Conservation (phyloP, 1,140 invertebrate genomes). For the Dryas iulia region DNA sequence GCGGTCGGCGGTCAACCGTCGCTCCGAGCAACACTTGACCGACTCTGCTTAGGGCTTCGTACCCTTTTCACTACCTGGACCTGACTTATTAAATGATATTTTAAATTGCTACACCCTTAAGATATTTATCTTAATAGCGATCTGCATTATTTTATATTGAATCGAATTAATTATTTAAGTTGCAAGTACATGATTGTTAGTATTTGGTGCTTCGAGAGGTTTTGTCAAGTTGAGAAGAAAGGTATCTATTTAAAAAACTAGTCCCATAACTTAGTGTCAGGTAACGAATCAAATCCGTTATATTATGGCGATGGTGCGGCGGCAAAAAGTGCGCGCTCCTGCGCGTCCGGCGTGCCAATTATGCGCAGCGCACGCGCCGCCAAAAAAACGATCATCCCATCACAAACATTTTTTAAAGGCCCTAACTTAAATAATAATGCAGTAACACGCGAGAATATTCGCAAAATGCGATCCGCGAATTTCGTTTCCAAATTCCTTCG, state of each 20-base stretch:
- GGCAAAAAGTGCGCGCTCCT: constrained; percentile 51
- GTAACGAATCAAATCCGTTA: constrained; percentile 38
- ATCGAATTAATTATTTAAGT: constrained; percentile 3
- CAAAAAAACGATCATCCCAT: constrained; percentile 70
- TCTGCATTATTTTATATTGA: neutral
- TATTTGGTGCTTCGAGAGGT: neutral
- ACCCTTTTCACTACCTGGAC: constrained; percentile 58
- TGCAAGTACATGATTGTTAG: too few relatives aligned
- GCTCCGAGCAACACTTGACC: constrained; percentile 69
- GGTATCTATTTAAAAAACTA: neutral
- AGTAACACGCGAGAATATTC: constrained; percentile 79
- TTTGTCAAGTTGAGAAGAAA: neutral
- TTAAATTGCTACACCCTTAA: constrained; percentile 8
- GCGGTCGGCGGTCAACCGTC: constrained; percentile 66
- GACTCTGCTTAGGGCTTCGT: constrained; percentile 42
- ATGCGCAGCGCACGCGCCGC: constrained; percentile 75
- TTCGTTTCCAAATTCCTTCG: constrained; percentile 73
- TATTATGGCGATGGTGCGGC: constrained; percentile 26
- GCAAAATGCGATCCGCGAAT: constrained; percentile 77
- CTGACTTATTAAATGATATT: constrained; percentile 17
- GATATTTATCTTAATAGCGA: constrained; percentile 3
- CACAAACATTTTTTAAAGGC: constrained; percentile 69
- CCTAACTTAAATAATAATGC: constrained; percentile 78
- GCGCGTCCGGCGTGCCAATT: constrained; percentile 65
- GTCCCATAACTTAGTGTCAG: neutral